Percentiles rank a stretch among this genome's conserved stretches.
Conservation (phyloP, 2,888 invertebrate genomes). For the Cerceris ruficornis region DNA sequence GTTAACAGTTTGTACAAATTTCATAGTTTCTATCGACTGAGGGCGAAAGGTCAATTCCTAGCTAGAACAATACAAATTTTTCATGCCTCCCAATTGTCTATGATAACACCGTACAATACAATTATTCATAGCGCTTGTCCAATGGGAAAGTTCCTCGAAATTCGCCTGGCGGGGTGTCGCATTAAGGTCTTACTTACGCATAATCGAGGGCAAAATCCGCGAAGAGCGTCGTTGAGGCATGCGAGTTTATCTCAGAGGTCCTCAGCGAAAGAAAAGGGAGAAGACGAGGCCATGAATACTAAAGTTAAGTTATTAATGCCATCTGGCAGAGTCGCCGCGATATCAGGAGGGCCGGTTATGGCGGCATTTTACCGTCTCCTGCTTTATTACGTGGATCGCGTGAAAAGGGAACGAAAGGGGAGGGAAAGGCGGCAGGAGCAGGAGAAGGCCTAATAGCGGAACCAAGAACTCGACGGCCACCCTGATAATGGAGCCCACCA, state of each 20-base stretch:
- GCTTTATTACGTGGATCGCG: constrained; percentile 51
- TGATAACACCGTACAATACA: too few relatives aligned
- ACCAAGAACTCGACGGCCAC: constrained; percentile 31
- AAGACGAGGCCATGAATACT: constrained; percentile 54
- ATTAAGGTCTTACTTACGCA: neutral
- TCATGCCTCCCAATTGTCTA: too few relatives aligned
- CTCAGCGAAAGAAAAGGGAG: constrained; percentile 13
- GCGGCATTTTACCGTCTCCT: constrained; percentile 34
- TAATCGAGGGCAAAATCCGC: constrained; percentile 10
- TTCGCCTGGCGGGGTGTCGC: too few relatives aligned
- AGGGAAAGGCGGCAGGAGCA: constrained; percentile 1
- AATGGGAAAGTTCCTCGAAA: too few relatives aligned
- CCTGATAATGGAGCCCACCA: constrained; percentile 47
- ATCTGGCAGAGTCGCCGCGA: constrained; percentile 47
- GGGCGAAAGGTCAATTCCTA: too few relatives aligned
- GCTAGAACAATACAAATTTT: too few relatives aligned
- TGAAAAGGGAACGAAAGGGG: constrained; percentile 10
- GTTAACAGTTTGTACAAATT: too few relatives aligned
- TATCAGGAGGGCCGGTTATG: constrained; percentile 46
- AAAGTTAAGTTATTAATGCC: constrained; percentile 58
- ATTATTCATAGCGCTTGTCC: too few relatives aligned
- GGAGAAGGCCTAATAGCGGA: constrained; percentile 34
- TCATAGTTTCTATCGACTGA: too few relatives aligned
- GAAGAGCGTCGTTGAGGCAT: neutral
- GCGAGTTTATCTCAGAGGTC: constrained; percentile 23